phyloP scores from a whole-genome alignment of 2,113 vertebrate species.

The Heterotilapia buettikoferi region DNA sequence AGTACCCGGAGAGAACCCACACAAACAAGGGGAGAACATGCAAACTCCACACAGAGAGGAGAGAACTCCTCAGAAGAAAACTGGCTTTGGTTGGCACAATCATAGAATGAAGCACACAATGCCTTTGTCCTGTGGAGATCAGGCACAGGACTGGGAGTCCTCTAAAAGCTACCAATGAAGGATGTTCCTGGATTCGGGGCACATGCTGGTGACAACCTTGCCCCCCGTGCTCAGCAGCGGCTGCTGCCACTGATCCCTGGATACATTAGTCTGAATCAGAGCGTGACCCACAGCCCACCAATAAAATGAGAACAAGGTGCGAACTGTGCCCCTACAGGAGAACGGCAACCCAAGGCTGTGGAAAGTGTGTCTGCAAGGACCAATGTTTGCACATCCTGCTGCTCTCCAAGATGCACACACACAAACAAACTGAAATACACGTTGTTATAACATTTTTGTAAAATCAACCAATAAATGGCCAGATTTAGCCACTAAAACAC shows the following conservation, averaged over 20 bases:
- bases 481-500: not conserved
- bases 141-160: not conserved
- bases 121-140: not conserved
- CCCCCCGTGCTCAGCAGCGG: not conserved
- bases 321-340: not conserved
- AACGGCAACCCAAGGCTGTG: not conserved
- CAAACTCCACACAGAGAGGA: not conserved
- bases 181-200: fast-evolving
- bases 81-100: not conserved
- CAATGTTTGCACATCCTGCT: not conserved
- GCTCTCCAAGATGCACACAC: not conserved
- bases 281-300: not conserved
- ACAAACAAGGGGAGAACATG: not conserved
- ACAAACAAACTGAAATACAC: not conserved
- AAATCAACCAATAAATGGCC: not conserved
- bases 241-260: not conserved
- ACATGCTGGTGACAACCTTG: not conserved
- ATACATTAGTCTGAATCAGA: not conserved
- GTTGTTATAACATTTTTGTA: not conserved
- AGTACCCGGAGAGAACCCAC: fast-evolving
- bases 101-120: not conserved
- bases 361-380: not conserved
- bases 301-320: not conserved
- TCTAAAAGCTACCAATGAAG: not conserved
- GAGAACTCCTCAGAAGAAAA: not conserved